phyloP scores from a whole-genome alignment of 2,888 invertebrate genomes.

The Agonopterix alstromeriana region DNA sequence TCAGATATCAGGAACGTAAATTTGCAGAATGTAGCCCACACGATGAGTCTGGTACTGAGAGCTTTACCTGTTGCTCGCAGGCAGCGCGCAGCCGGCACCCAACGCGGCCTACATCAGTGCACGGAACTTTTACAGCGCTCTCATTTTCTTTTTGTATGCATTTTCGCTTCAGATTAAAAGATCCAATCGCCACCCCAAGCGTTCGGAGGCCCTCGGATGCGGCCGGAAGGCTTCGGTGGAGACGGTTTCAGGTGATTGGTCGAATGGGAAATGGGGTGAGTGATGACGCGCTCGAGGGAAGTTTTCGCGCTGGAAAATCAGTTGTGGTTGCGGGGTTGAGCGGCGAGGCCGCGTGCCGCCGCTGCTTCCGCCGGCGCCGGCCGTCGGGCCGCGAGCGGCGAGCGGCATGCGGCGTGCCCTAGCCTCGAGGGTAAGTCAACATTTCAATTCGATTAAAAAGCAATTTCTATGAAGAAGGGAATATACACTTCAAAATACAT shows the following conservation, averaged over 20 bases:
- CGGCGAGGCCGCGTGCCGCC: slow-evolving; percentile 51
- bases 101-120: slow-evolving; percentile 40
- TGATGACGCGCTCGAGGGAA: slow-evolving; percentile 68
- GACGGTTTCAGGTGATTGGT: slow-evolving; percentile 47
- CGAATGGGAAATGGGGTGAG: slow-evolving; percentile 54
- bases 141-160: slow-evolving; percentile 71
- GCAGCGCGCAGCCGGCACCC: slow-evolving; percentile 8
- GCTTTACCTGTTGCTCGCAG: slow-evolving; percentile 63
- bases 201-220: slow-evolving; percentile 48
- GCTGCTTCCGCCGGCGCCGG: slow-evolving; percentile 42
- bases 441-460: slow-evolving; percentile 72
- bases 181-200: slow-evolving; percentile 66
- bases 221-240: slow-evolving; percentile 45
- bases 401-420: slow-evolving; percentile 25
- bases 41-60: slow-evolving; percentile 13
- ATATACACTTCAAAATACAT: slow-evolving; percentile 6
- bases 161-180: slow-evolving; percentile 75
- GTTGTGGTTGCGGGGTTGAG: slow-evolving; percentile 61
- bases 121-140: slow-evolving; percentile 48
- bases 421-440: slow-evolving; percentile 67
- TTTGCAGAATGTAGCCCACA: too few species aligned
- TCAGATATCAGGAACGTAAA: too few species aligned
- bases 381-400: slow-evolving; percentile 17
- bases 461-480: slow-evolving; percentile 59
- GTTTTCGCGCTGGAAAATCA: slow-evolving; percentile 70